Conservation (phyloP, 1,140 invertebrate genomes). For the Anastrepha obliqua region DNA sequence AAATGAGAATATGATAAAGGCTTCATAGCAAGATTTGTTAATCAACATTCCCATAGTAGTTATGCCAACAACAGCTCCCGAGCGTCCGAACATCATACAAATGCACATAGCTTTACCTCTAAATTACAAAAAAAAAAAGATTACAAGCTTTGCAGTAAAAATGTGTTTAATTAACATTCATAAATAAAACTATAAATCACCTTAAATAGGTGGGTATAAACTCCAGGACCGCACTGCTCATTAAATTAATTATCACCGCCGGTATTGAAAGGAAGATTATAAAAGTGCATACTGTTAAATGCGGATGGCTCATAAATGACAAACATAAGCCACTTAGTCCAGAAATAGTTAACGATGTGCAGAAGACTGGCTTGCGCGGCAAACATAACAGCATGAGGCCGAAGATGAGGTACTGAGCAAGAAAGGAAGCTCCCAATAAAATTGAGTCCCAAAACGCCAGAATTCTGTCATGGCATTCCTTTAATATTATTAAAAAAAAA, state of each 20-base stretch:
- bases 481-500: not conserved
- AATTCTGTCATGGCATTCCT: not conserved
- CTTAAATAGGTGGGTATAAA: slow-evolving; percentile 74
- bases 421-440: not conserved
- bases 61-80: slow-evolving; percentile 77
- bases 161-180: too few relatives aligned
- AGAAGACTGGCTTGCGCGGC: not conserved
- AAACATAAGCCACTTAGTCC: not conserved
- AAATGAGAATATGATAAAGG: not conserved
- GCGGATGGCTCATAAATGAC: not conserved
- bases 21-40: not conserved
- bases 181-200: slow-evolving; percentile 59
- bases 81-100: slow-evolving; percentile 77
- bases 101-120: slow-evolving; percentile 79
- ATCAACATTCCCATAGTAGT: slow-evolving; percentile 75
- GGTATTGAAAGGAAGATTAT: slow-evolving; percentile 69
- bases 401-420: not conserved
- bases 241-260: slow-evolving; percentile 73
- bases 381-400: slow-evolving; percentile 62
- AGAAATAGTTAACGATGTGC: not conserved
- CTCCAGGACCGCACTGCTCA: slow-evolving; percentile 73
- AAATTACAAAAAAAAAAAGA: slow-evolving; percentile 7
- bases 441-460: not conserved
- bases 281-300: slow-evolving; percentile 58
- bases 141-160: not conserved